A percentile compares a stretch with the other conserved stretches of the same genome.
Evolutionary conservation across 1,140 invertebrate species (phyloP).

Genomic region (Brachionus angularis): DNA sequence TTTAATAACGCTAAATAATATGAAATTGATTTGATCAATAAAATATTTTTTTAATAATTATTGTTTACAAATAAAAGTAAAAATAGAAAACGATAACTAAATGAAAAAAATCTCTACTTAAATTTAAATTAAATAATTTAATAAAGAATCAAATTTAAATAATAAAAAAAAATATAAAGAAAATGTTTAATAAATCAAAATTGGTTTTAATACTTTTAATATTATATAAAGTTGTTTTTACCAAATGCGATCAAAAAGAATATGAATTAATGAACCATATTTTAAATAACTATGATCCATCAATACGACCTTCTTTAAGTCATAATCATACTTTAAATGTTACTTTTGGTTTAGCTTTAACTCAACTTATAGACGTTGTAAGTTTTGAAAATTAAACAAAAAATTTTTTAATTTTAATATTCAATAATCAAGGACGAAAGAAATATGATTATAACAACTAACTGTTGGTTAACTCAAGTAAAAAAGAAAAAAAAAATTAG

Average conservation of each 20-base stretch:
- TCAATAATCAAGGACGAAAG: constrained; percentile 79
- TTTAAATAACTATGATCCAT: constrained; percentile 65
- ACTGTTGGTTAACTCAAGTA: constrained; percentile 75
- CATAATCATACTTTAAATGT: constrained; percentile 69
- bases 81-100: too few species aligned
- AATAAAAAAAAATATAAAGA: too few species aligned
- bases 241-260: not conserved
- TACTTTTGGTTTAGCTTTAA: constrained; percentile 72
- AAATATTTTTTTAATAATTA: too few species aligned
- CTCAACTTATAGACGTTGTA: constrained; percentile 74
- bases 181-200: too few species aligned
- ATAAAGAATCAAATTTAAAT: too few species aligned
- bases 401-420: not conserved
- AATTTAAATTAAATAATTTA: too few species aligned
- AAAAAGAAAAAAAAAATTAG: constrained; percentile 66
- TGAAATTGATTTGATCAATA: too few species aligned
- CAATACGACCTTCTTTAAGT: constrained; percentile 70
- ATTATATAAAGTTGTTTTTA: too few species aligned
- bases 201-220: too few species aligned
- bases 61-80: too few species aligned
- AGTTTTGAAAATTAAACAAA: constrained; percentile 50
- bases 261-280: not conserved
- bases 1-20: too few species aligned
- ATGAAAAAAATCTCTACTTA: too few species aligned
- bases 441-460: constrained; percentile 98